phyloP scores from a whole-genome alignment of 2,797 vertebrate genomes.

The Labeo calbasu region DNA sequence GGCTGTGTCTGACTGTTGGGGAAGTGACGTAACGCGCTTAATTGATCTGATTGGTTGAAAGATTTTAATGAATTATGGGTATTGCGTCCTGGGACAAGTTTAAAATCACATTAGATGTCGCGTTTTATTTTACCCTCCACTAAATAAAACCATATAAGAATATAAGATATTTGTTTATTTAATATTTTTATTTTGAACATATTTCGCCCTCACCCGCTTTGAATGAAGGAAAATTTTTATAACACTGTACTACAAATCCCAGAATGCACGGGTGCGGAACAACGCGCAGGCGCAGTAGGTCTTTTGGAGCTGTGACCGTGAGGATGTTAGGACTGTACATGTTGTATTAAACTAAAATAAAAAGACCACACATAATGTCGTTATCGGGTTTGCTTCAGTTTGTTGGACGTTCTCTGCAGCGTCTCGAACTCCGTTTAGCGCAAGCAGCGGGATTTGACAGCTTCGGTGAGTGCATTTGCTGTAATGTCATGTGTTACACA shows the following conservation, averaged over 20 bases:
- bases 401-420: slow-evolving; percentile 71
- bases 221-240: background rate
- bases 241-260: slow-evolving; percentile 37
- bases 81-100: background rate
- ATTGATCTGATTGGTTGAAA: slow-evolving; percentile 55
- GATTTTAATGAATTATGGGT: background rate
- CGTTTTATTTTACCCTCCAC: background rate
- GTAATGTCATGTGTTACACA: background rate
- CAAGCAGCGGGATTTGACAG: slow-evolving; percentile 71
- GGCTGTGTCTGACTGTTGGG: slow-evolving; percentile 64
- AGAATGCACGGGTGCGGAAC: background rate
- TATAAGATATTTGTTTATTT: background rate
- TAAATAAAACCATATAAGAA: no score
- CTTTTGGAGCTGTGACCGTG: slow-evolving; percentile 71
- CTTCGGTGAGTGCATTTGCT: slow-evolving; percentile 68
- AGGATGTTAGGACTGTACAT: slow-evolving; percentile 55
- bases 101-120: background rate
- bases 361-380: slow-evolving; percentile 59
- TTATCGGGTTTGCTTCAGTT: slow-evolving; percentile 67
- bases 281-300: slow-evolving; percentile 32
- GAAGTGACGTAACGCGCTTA: slow-evolving; percentile 45
- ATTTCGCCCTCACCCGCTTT: background rate
- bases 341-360: background rate
- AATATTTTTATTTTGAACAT: background rate
- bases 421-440: slow-evolving; percentile 71